Evolutionary conservation across 2,113 vertebrate genomes (phyloP), one percentile per base, ranked within the genome.

Genomic region (Ophthalmolycus amberensis): DNA sequence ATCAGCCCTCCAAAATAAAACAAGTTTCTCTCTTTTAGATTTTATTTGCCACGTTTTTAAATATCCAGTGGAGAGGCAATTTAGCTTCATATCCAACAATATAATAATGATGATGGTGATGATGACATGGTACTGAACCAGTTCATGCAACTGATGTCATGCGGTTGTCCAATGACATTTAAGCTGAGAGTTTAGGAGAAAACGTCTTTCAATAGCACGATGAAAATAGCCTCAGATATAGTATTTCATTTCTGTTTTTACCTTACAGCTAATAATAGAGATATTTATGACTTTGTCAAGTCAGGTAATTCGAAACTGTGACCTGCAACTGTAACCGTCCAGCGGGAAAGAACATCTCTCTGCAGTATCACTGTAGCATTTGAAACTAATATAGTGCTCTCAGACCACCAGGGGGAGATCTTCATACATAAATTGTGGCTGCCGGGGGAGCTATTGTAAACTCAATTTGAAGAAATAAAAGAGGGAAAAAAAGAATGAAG

Each of bases 391-490:
- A 54, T 77, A 54, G 63, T 67, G 37, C 44, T 65, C 9, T 56
- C 2, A 38, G 16, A 87, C 95, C 95, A 95, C 94, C 85, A 95
- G 95, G 87, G 94, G 95, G 94, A 83, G 91, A 88, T 94, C 77
- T 95, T 89, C 86, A 75, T 94, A 90, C 92, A 94, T 84, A 78
- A 83, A 69, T 90, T 56, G 74, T 54, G 66, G n/a, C 48, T 46
- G 22, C 42, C 79, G 9, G 44, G 42, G 68, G 54, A 50, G 54
- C 64, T 29, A 34, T 6, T 48, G 54, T 27, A 59, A 73, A 81
- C 29, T 64, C 12, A 67, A 58, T 76, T 16, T 27, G 10, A 66
- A 32, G 48, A 59, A 70, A 58, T 54, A 42, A 48, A 52, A 62
- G 40, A 44, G 46, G 32, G 38, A 46, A 73, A 73, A 16, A 56